Evolutionary conservation across 1,140 invertebrate genomes (phyloP), one percentile per base, ranked within the genome.

Genomic region (Platorchestia sp.): DNA sequence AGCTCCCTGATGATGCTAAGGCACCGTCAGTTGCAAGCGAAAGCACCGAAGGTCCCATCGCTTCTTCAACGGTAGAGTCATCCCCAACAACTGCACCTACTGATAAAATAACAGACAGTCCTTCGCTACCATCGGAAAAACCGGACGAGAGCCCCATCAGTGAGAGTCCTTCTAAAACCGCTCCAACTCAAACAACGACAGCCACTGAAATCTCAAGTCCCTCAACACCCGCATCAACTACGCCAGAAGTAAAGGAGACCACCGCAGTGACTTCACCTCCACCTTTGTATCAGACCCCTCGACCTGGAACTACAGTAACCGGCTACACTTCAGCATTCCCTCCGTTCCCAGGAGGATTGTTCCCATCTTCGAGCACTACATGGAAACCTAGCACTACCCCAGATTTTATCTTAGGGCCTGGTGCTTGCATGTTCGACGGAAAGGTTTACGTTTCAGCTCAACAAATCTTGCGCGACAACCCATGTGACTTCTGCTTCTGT

Each of bases 401-500:
- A 0, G 95, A 96, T 45, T 95, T 96, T 22, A 40, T 96, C 10
- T 98, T 98, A 96, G 98, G 98, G 90, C 98, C 98, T 45, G 98
- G 98, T 95, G 99, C 98, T 59, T 99, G 99, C 97, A 97, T 99
- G 96, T 99, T 99, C 97, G 98, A 98, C 93, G 98, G 99, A 96
- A 99, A 99, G 97, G 98, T 99, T 75, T 99, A 99, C 97, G 98
- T 99, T 53, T 99, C 99, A 0, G 99, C 99, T 7, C 99, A 99
- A 97, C 99, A 99, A 97, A 99, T 99, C 96, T 99, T 99, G 43
- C 97, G 99, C 96, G 98, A 99, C 96, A 98, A 99, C 97, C 98
- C 99, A 47, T 99, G 99, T 97, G 99, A 99, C 97, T 99, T 99
- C 97, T 99, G 99, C 97, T 99, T 99, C 98, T 99, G 99, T 97